Evolutionary conservation across 1,140 invertebrate species (phyloP).

Genomic region (Euglossa dilemma): DNA sequence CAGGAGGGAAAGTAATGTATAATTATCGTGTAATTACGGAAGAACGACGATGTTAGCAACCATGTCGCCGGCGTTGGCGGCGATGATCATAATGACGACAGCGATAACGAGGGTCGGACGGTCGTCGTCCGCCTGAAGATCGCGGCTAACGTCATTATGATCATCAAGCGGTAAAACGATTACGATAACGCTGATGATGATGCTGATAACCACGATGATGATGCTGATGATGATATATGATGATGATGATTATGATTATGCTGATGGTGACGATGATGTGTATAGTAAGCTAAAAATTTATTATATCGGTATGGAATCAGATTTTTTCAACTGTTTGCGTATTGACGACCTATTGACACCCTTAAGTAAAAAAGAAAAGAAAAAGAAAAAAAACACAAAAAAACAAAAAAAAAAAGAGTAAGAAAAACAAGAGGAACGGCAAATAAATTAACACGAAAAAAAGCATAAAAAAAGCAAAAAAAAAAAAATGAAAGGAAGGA

Average conservation of each 20-base stretch:
- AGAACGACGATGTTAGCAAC: slow-evolving; percentile 69
- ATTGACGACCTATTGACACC: slow-evolving; percentile 76
- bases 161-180: slow-evolving; percentile 59
- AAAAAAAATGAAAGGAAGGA: slow-evolving; percentile 59
- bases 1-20: slow-evolving; percentile 70
- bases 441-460: slow-evolving; percentile 69
- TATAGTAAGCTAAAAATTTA: slow-evolving; percentile 81
- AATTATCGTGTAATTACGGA: slow-evolving; percentile 81
- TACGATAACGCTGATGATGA: slow-evolving; percentile 73
- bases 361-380: slow-evolving; percentile 68
- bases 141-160: slow-evolving; percentile 40
- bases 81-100: slow-evolving; percentile 67
- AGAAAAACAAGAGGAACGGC: slow-evolving; percentile 65
- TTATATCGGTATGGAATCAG: slow-evolving; percentile 80
- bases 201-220: slow-evolving; percentile 67
- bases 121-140: neutral
- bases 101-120: slow-evolving; percentile 50
- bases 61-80: slow-evolving; percentile 29
- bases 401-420: slow-evolving; percentile 49
- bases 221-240: slow-evolving; percentile 68
- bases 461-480: too few species aligned
- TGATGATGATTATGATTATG: slow-evolving; percentile 70
- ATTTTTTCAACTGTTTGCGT: slow-evolving; percentile 79
- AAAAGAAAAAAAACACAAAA: slow-evolving; percentile 57
- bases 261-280: slow-evolving; percentile 73